Base-by-base conservation (phyloP, 2,888 invertebrate genomes). In the Leptinotarsa haldemani region DNA sequence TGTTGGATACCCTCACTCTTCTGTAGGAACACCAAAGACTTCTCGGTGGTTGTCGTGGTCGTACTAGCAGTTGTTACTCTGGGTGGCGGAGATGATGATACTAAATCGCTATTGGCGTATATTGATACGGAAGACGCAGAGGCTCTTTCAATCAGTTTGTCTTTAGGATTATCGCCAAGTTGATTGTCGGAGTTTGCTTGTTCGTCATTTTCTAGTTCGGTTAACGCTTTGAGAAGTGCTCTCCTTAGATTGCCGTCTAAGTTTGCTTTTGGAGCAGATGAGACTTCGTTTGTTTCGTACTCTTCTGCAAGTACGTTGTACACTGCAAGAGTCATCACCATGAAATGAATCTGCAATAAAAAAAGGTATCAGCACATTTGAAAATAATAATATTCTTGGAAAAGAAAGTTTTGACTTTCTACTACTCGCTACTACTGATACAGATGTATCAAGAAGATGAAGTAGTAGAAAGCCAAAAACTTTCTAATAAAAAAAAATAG, bases 191-290 rank as follows among this genome's bases (percentile, higher is more conserved):
- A 58, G 56, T 80, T 80, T 48, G 77, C 73, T 4, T 89, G 88
- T 18, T 90, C 90, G 77, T 91, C 92, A 77, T 91, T 90, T 86
- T 95, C 94, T 66, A 95, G 88, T 82, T 94, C 94, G 68, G 92
- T 92, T 4, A 95, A 89, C 15, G 95, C 95, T 87, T 92, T 92
- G 5, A 95, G 88, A 58, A 95, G 87, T 1, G 95, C 95, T 86
- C 92, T 91, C 18, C 95, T 89, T 48, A 95, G 90, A 77, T 92
- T 93, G 63, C 93, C 92, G 85, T 95, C 94, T 71, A 95, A 86
- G 74, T 92, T 91, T 1, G 91, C 89, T 65, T 75, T 68, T 9
- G 70, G 66, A 18, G 74, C 15, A 13, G 76, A 52, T 12, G 74
- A 65, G 47, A 75, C 58, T 47, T 66, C 65, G 52, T 75, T 75